Percentiles rank a stretch among this genome's conserved stretches.
These are phyloP conservation scores for Caenorhabditis sp. DNA, from an alignment of 2,888 invertebrate species.

Conservation along the genomic window DNA sequence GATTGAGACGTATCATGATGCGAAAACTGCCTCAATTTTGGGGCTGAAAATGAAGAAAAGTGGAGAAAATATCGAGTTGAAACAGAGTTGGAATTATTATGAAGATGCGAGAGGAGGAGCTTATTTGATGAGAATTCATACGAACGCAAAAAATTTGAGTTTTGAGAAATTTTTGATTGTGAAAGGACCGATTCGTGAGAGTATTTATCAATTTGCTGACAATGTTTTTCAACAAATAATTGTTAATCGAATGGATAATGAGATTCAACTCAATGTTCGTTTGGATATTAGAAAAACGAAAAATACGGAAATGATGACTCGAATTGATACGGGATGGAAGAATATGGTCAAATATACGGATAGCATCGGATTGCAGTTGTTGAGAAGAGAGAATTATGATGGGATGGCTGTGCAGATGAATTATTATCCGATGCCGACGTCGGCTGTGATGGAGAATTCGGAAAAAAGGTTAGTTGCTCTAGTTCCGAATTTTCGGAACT, in stretches of 20 bases:
- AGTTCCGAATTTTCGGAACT: no score
- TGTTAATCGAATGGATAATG: constrained; percentile 20
- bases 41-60: neutral
- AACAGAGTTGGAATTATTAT: constrained; percentile 1
- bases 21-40: constrained; percentile 19
- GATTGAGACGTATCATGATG: neutral
- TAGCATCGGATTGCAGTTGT: constrained; percentile 53
- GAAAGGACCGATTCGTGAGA: constrained; percentile 33
- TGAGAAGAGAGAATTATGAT: constrained; percentile 36
- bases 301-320: constrained; percentile 48
- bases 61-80: neutral
- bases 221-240: constrained; percentile 30
- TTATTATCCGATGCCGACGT: constrained; percentile 61
- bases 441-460: constrained; percentile 37
- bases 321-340: constrained; percentile 22
- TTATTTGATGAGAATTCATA: constrained; percentile 45
- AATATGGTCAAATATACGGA: constrained; percentile 29
- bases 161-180: constrained; percentile 1
- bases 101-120: constrained; percentile 44
- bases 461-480: constrained; percentile 22
- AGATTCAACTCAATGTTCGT: constrained; percentile 38
- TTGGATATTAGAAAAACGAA: constrained; percentile 41
- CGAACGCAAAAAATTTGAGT: constrained; percentile 12
- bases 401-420: constrained; percentile 29
- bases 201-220: constrained; percentile 22